Conservation (phyloP, 2,888 invertebrate genomes). For the Hemistola chrysoprasaria region DNA sequence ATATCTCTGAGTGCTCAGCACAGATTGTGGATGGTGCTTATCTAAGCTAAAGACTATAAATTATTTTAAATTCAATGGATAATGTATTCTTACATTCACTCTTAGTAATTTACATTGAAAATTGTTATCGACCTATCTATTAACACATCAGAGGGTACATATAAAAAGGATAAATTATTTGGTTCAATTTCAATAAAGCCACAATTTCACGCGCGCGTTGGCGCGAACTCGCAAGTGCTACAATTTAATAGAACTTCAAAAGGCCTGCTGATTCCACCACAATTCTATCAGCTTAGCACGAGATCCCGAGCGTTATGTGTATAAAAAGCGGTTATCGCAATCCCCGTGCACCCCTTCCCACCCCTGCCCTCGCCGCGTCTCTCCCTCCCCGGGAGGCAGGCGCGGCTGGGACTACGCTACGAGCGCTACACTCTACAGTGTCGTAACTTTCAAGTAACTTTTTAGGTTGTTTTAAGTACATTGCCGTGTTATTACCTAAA, state of each 20-base stretch:
- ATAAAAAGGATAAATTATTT: conserved; percentile 64
- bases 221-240: conserved; percentile 75
- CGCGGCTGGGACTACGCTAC: conserved; percentile 42
- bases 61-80: no score
- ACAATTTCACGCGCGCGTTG: conserved; percentile 78
- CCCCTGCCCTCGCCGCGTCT: conserved; percentile 16
- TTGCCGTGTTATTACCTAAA: conserved; percentile 50
- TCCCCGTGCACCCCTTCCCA: conserved; percentile 13
- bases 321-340: conserved; percentile 79
- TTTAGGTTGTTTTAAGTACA: conserved; percentile 61
- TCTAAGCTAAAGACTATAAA: no score
- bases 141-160: conserved; percentile 32
- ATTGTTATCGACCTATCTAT: no score
- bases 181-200: conserved; percentile 73
- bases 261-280: conserved; percentile 78
- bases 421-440: conserved; percentile 42
- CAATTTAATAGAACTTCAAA: conserved; percentile 82
- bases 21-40: no score
- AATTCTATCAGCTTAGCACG: conserved; percentile 81
- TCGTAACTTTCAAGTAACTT: conserved; percentile 52
- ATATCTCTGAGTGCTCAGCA: no score
- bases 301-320: conserved; percentile 78
- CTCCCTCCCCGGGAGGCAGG: conserved; percentile 25
- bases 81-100: no score
- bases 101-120: no score